Percentiles rank a stretch among this genome's conserved stretches.
phyloP scores from a whole-genome alignment of 2,888 invertebrate species.

The Tigriopus californicus region DNA sequence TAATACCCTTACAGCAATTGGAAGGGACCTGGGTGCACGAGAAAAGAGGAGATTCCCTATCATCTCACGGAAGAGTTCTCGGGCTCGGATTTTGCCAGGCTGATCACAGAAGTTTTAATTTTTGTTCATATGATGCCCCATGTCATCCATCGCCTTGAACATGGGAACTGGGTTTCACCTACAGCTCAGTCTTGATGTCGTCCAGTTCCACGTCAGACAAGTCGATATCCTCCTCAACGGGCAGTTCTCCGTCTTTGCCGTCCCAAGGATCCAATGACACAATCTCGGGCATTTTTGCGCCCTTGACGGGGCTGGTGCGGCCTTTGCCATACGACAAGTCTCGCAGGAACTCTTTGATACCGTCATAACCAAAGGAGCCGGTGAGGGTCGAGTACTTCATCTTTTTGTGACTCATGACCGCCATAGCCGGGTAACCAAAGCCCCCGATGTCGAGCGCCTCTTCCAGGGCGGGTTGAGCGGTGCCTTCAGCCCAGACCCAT shows the following conservation, averaged over 20 bases:
- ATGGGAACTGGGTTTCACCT: too few species aligned
- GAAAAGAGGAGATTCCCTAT: too few species aligned
- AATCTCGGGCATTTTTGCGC: slow-evolving; percentile 56
- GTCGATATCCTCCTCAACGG: slow-evolving; percentile 72
- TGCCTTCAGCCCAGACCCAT: slow-evolving; percentile 92
- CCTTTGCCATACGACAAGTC: slow-evolving; percentile 84
- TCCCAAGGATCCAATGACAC: slow-evolving; percentile 60
- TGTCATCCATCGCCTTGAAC: too few species aligned
- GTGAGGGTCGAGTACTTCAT: slow-evolving; percentile 83
- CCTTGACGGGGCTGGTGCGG: slow-evolving; percentile 66
- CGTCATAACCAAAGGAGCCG: slow-evolving; percentile 82
- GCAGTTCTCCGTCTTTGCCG: slow-evolving; percentile 75
- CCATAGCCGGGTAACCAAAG: slow-evolving; percentile 98
- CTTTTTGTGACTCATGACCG: slow-evolving; percentile 86
- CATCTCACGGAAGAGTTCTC: too few species aligned
- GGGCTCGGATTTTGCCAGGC: too few species aligned
- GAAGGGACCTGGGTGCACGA: too few species aligned
- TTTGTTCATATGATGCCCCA: too few species aligned
- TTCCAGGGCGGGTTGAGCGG: slow-evolving; percentile 62
- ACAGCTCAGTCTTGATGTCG: too few species aligned
- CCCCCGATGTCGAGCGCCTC: slow-evolving; percentile 80
- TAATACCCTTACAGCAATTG: too few species aligned
- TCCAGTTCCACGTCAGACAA: slow-evolving; percentile 70
- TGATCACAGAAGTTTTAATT: too few species aligned
- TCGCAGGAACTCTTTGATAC: slow-evolving; percentile 79